Percentiles rank a stretch among this genome's conserved stretches.
These are phyloP conservation scores for Baronia brevicornis DNA, from an alignment of 2,888 invertebrate species.

Conservation along the genomic window DNA sequence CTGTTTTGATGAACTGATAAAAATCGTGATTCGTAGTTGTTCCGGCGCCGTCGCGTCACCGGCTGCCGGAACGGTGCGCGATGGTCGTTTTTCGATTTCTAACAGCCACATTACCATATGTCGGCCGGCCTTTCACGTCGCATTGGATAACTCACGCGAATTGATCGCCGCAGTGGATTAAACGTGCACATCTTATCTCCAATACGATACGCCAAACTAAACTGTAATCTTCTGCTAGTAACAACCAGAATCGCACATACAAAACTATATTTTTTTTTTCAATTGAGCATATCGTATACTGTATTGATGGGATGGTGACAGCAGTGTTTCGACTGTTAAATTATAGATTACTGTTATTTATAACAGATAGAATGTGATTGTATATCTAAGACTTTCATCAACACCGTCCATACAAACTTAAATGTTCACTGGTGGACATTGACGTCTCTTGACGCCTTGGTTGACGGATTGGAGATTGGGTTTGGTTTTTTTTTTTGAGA, in stretches of 20 bases:
- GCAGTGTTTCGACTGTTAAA: no score
- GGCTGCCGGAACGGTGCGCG: conserved; percentile 32
- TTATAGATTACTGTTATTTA: no score
- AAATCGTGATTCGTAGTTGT: conserved; percentile 27
- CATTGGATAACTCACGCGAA: conserved; percentile 53
- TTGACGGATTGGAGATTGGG: no score
- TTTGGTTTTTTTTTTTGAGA: no score
- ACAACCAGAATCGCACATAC: neutral
- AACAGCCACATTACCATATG: conserved; percentile 60
- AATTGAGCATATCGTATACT: no score
- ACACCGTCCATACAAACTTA: no score
- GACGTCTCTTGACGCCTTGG: no score
- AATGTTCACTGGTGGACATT: no score
- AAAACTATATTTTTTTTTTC: neutral
- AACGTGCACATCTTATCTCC: conserved; percentile 13
- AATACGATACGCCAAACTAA: conserved; percentile 2
- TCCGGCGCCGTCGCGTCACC: conserved; percentile 29
- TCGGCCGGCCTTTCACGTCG: conserved; percentile 56
- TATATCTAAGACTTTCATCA: no score
- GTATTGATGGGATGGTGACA: no score
- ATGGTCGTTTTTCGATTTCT: conserved; percentile 56
- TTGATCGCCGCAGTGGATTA: conserved; percentile 18
- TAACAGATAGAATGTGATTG: no score
- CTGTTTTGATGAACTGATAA: conserved; percentile 19
- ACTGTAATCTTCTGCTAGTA: neutral